phyloP scores from a whole-genome alignment of 2,797 vertebrate species.

The Melanotaenia boesemani region DNA sequence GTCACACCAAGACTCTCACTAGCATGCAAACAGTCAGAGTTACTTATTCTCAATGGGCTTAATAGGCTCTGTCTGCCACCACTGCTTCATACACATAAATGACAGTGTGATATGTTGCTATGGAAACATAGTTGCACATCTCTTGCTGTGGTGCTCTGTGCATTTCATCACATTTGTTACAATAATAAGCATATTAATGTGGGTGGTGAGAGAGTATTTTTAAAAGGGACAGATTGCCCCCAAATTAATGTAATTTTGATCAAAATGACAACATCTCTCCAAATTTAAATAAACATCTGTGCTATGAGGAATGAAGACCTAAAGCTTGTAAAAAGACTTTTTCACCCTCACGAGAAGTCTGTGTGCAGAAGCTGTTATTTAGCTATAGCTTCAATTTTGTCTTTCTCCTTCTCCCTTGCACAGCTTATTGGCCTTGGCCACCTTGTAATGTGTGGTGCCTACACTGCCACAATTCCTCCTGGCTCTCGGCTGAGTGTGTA shows the following conservation, averaged over 20 bases:
- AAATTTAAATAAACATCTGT: constrained; percentile 49
- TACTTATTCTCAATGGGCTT: constrained; percentile 69
- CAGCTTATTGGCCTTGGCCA: constrained; percentile 81
- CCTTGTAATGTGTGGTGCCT: constrained; percentile 81
- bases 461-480: constrained; percentile 83
- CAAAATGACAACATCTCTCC: constrained; percentile 51
- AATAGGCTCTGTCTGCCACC: constrained; percentile 74
- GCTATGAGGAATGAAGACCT: constrained; percentile 42
- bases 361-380: constrained; percentile 66
- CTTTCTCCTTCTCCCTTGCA: constrained; percentile 60
- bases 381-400: constrained; percentile 57
- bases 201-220: constrained; percentile 56
- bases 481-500: constrained; percentile 79
- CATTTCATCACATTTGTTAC: constrained; percentile 69
- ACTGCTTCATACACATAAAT: too few species aligned
- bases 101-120: constrained; percentile 73
- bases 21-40: constrained; percentile 64
- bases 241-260: constrained; percentile 58
- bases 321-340: constrained; percentile 35
- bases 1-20: constrained; percentile 51
- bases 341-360: constrained; percentile 32
- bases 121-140: constrained; percentile 76
- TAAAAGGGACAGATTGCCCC: constrained; percentile 59
- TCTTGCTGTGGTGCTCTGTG: constrained; percentile 53
- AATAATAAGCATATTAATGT: constrained; percentile 70